Evolutionary conservation across 2,888 invertebrate genomes (phyloP).

Genomic region (Ernsta delagoae): DNA sequence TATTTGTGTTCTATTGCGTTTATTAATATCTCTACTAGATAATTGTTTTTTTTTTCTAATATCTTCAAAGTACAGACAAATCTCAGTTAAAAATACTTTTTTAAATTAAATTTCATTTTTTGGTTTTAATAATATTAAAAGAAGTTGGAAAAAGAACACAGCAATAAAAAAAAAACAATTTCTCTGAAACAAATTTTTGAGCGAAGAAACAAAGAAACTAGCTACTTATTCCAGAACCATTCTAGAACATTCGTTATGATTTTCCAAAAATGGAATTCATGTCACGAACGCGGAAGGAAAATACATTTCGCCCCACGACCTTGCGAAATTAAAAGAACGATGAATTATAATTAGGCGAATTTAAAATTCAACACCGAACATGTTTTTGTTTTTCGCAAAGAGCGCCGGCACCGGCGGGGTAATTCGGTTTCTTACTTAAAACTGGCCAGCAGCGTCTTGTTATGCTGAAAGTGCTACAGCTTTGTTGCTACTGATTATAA

Average conservation of each 20-base stretch:
- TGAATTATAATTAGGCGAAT: conserved; percentile 25
- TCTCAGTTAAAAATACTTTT: no score
- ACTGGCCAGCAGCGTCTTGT: background rate
- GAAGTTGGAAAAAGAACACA: no score
- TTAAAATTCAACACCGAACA: conserved; percentile 25
- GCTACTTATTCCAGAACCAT: background rate
- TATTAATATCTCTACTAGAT: no score
- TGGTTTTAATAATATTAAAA: no score
- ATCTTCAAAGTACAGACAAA: no score
- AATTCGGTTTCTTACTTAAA: conserved; percentile 1
- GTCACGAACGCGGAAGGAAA: conserved; percentile 6
- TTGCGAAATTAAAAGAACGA: conserved; percentile 11
- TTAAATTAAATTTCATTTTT: no score
- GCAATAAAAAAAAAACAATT: no score
- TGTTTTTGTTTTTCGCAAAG: conserved; percentile 16
- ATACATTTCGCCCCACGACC: background rate
- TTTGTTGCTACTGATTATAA: background rate
- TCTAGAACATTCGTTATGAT: background rate
- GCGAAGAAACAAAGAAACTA: no score
- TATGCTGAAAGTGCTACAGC: background rate
- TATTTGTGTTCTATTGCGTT: no score
- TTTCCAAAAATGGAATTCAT: conserved; percentile 5
- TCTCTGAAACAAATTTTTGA: no score
- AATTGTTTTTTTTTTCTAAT: no score
- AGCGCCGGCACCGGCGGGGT: background rate